Base-by-base conservation (phyloP, 2,888 invertebrate genomes). In the Ganaspis brasiliensis region DNA sequence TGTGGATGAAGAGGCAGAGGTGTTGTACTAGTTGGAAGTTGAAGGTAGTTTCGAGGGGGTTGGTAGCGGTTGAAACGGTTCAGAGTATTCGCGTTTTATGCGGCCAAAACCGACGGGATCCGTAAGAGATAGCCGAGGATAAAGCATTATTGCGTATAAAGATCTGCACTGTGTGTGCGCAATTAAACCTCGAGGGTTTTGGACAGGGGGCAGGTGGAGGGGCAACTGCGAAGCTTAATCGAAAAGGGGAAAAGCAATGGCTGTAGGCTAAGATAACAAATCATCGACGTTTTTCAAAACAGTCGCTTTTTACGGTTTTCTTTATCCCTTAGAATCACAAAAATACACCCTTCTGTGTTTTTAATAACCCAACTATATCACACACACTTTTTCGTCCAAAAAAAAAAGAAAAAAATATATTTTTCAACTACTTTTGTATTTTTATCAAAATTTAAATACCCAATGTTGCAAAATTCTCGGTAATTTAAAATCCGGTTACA, bases 241-340 rank as follows among this genome's bases (percentile, higher is more conserved):
- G 56, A 35, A 70, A 45, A 45, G 74, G 52, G 72, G 75, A 73
- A 40, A 75, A 81, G 77, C 56, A 40, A 67, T 67, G 9, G 26
- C 24, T 49, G 10, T 49, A 67, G 45, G 12, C 45, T 16, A 67
- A 75, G 85, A 84, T 84, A 85, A 85, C 83, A 84, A 85, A 85
- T 86, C 84, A 86, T 86, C 82, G 83, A 80, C 81, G 82, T 85
- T 86, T 85, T 81, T 84, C 83, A 84, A 85, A 85, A 83, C 14
- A 49, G 26, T 24, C 24, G 57, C 4, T 24, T 57, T 57, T 16
- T 24, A 40, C 59, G 31, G 19, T 59, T 59, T 31, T 59, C 59
- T 63, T 45, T n/a, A 21, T 67, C 37, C 24, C 40, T 37, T 40
- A 45, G 21, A 67, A 67, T 45, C 19, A 67, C 19, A 8, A 16